Base-by-base conservation (phyloP, 1,140 invertebrate genomes). In the Lasioglossum baleicum region DNA sequence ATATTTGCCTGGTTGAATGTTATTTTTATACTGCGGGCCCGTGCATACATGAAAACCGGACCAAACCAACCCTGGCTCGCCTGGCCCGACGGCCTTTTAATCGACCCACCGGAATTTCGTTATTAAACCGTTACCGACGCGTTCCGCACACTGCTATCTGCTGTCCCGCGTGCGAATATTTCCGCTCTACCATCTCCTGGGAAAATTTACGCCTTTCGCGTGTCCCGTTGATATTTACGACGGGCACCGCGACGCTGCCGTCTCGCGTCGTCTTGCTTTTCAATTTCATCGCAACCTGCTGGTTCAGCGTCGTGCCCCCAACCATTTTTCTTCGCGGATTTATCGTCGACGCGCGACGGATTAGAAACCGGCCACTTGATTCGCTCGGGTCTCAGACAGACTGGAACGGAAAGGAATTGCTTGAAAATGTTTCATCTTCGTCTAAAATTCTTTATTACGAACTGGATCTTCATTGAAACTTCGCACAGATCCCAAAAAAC, bases 91-190 rank as follows among this genome's bases (percentile, higher is more conserved):
- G 35, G 44, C n/a, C n/a, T 51, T 78, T 60, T 65, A 78, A 78
- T 78, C 69, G 76, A 73, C 17, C 48, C 69, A 11, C 42, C 42
- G 76, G 48, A 78, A 79, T 66, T 58, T 65, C 61, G 61, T 79
- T 79, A 48, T 73, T 66, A 66, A 66, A 73, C 60, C 56, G 56
- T 20, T 6, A 15, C 56, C 56, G 53, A 61, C 40, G n/a, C 56
- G 26, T 48, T 35, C 20, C 13, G 6, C 51, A 2, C 51, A 4
- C 51, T 5, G 11, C 3, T 10, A 26, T 15, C 51, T 4, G 51
- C 13, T 22, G 13, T 53, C 7, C 17, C 40, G 35, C 17, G 22
- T 20, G 2, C 13, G 44, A 63, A 53, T 40, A 71, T 63, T 70
- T 63, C 44, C 66, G 13, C 10, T 10, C 44, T 48, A 48, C 10